Evolutionary conservation across 1,140 invertebrate species (phyloP).

Genomic region (Drosophila simulans): DNA sequence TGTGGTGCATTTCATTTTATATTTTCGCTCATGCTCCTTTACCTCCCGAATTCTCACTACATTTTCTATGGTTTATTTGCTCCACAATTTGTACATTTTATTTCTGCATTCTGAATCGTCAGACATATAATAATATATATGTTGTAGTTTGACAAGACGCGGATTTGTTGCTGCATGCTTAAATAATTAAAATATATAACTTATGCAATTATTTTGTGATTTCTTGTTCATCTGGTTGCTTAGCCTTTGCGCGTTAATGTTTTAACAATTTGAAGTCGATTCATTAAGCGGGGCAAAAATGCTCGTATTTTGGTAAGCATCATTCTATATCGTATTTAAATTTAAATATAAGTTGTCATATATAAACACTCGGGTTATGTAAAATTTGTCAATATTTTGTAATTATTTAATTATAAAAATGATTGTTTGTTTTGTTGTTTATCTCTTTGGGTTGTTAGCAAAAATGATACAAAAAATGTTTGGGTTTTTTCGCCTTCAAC

Average conservation of each 20-base stretch:
- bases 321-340: slow-evolving; percentile 26
- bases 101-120: slow-evolving; percentile 63
- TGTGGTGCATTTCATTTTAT: slow-evolving; percentile 57
- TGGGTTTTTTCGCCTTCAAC: slow-evolving; percentile 31
- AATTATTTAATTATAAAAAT: slow-evolving; percentile 67
- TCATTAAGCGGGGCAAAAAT: slow-evolving; percentile 55
- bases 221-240: slow-evolving; percentile 45
- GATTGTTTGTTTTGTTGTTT: slow-evolving; percentile 63
- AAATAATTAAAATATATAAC: slow-evolving; percentile 51
- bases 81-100: slow-evolving; percentile 83
- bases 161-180: slow-evolving; percentile 69
- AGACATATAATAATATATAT: slow-evolving; percentile 50
- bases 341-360: slow-evolving; percentile 46
- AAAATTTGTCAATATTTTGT: slow-evolving; percentile 71
- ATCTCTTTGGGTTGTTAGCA: slow-evolving; percentile 77
- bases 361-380: slow-evolving; percentile 62
- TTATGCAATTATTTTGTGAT: slow-evolving; percentile 66
- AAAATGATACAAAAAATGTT: slow-evolving; percentile 74
- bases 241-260: slow-evolving; percentile 58
- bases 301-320: slow-evolving; percentile 33
- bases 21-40: slow-evolving; percentile 9
- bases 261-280: slow-evolving; percentile 68
- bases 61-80: slow-evolving; percentile 59
- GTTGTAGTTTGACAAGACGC: slow-evolving; percentile 77
- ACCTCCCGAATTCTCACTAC: slow-evolving; percentile 40